Conservation (phyloP, 2,888 invertebrate species). For the Synergus itoensis region DNA sequence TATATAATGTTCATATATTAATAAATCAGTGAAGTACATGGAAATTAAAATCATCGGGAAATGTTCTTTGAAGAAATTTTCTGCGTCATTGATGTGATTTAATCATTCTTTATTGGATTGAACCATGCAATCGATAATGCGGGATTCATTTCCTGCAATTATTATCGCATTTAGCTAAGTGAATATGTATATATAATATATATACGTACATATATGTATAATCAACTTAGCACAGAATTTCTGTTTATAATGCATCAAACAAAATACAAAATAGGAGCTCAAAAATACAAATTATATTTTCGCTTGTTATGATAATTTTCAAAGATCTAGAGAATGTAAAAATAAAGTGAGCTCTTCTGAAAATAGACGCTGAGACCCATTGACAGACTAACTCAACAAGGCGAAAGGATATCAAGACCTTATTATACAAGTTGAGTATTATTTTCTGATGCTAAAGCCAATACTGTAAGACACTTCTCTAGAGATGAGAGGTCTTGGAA, state of each 20-base stretch:
- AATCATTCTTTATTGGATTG: no score
- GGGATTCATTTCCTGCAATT: background rate
- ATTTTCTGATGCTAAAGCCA: constrained; percentile 19
- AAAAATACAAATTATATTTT: no score
- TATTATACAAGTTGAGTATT: constrained; percentile 10
- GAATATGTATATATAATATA: background rate
- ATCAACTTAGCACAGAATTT: no score
- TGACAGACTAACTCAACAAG: background rate
- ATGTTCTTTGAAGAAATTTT: background rate
- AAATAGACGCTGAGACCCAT: background rate
- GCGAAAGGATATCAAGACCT: constrained; percentile 20
- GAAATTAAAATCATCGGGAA: background rate
- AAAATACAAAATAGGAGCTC: no score
- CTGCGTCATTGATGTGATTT: background rate
- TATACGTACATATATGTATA: background rate
- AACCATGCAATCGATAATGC: background rate
- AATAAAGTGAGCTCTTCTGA: background rate
- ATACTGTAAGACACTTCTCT: constrained; percentile 10
- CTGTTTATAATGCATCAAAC: no score
- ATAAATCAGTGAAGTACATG: background rate
- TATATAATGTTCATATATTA: no score
- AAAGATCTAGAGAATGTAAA: no score
- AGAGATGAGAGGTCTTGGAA: constrained; percentile 22
- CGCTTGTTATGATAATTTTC: no score
- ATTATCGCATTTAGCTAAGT: background rate